Evolutionary conservation across 2,797 vertebrate species (phyloP).

Genomic region (Sebastes itinus): DNA sequence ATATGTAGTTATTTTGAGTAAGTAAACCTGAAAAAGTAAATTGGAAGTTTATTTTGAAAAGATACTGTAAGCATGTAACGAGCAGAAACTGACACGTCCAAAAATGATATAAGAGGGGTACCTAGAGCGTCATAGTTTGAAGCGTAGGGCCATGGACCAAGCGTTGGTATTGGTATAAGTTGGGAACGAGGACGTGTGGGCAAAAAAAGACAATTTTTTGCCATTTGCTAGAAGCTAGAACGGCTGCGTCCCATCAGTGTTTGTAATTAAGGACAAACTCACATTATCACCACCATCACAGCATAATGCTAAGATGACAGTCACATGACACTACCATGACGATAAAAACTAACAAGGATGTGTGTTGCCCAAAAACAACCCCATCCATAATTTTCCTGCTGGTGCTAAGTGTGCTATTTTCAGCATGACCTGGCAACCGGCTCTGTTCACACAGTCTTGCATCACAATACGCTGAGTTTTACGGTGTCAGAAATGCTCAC

Average conservation of each 20-base stretch:
- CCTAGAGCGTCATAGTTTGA: neutral
- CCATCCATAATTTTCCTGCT: slow-evolving; percentile 6
- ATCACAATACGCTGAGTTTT: slow-evolving; percentile 23
- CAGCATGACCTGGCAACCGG: slow-evolving; percentile 38
- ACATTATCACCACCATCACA: neutral
- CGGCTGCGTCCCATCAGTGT: neutral
- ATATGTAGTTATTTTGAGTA: neutral
- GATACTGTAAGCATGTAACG: neutral
- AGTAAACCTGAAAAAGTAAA: neutral
- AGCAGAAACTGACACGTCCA: neutral
- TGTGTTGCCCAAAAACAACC: neutral
- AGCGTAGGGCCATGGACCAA: too few species aligned
- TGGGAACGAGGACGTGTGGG: neutral
- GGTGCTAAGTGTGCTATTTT: slow-evolving; percentile 35
- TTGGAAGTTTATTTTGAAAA: neutral
- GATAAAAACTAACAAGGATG: neutral
- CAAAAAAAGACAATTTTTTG: neutral
- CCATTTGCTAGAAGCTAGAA: neutral
- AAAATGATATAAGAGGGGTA: too few species aligned
- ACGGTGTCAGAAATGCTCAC: neutral
- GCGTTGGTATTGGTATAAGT: neutral
- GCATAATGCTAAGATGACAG: neutral
- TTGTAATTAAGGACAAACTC: neutral
- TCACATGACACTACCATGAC: neutral
- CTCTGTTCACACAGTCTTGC: slow-evolving; percentile 17